Conservation (phyloP, 2,888 invertebrate genomes). For the Octonoba sinensis region DNA sequence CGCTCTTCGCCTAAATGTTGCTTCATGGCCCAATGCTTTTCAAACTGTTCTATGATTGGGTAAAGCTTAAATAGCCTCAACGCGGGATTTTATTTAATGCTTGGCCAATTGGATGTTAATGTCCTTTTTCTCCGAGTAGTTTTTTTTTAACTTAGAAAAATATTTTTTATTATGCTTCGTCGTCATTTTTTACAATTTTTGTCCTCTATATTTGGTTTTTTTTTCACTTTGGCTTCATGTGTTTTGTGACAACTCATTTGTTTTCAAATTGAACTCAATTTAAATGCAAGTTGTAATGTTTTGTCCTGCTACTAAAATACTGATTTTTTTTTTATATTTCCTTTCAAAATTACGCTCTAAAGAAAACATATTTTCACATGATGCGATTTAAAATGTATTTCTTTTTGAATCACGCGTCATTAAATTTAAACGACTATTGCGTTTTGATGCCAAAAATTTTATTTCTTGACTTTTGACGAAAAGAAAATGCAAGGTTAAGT, state of each 20-base stretch:
- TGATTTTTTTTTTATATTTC: neutral
- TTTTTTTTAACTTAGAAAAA: constrained; percentile 32
- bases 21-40: constrained; percentile 57
- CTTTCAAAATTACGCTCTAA: neutral
- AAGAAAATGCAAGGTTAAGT: too few species aligned
- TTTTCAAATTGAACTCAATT: constrained; percentile 53
- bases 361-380: neutral
- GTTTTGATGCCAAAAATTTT: too few species aligned
- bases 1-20: constrained; percentile 52
- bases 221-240: constrained; percentile 6
- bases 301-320: neutral
- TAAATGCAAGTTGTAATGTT: constrained; percentile 43
- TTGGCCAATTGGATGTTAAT: constrained; percentile 62
- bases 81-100: constrained; percentile 61
- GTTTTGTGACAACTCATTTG: constrained; percentile 58
- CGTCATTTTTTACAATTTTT: constrained; percentile 13
- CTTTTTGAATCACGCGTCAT: constrained; percentile 39
- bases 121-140: constrained; percentile 45
- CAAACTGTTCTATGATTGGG: constrained; percentile 61
- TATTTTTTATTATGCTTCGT: constrained; percentile 3
- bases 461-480: too few species aligned
- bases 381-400: constrained; percentile 33
- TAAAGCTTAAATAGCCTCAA: constrained; percentile 60
- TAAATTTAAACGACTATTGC: constrained; percentile 17
- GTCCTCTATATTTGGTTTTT: constrained; percentile 33